Evolutionary conservation across 2,113 vertebrate genomes (phyloP), one percentile per base, ranked within the genome.

Genomic region (Lathamus discolor): DNA sequence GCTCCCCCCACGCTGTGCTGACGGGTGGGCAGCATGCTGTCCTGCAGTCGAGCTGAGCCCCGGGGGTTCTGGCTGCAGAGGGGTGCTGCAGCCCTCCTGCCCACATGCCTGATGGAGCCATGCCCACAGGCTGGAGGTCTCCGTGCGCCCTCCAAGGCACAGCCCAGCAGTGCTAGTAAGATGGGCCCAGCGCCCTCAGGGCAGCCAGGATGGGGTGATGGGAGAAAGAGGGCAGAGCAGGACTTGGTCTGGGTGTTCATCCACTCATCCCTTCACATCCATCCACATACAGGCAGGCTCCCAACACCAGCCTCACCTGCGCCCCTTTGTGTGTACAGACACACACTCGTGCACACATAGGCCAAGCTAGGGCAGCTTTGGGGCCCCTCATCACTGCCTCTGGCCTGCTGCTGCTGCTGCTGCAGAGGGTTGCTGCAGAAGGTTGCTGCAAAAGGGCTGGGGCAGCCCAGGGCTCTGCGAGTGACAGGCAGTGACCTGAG

Each of bases 301-400:
- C 52, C 0, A 1, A 1, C n/a, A 8, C 63, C 19, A 8, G 10
- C 64, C 12, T 62, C 37, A 4, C 62, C 13, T 2, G 7, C 39
- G 3, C 4, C 29, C 8, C 19, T 44, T 44, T 11, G 16, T 2
- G 0, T 4, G 20, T 6, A 10, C 29, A 25, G 9, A 7, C 7
- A 2, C 17, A 7, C n/a, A 1, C 12, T 41, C 10, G 6, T 39
- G 43, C 16, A 4, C 33, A 11, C 2, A 3, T 6, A 2, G 25
- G 9, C 23, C 0, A 1, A 33, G 43, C 29, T 22, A 6, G 27
- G 12, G 3, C 41, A 13, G 16, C 3, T 2, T 6, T 16, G 49
- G 11, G 11, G 31, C 22, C 51, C 43, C 33, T 59, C 69, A 17
- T 20, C 11, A 7, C 44, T n/a, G 23, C 77, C 24, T 78, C 64